phyloP scores from a whole-genome alignment of 2,888 invertebrate species.

The Drosophila kanekoi region DNA sequence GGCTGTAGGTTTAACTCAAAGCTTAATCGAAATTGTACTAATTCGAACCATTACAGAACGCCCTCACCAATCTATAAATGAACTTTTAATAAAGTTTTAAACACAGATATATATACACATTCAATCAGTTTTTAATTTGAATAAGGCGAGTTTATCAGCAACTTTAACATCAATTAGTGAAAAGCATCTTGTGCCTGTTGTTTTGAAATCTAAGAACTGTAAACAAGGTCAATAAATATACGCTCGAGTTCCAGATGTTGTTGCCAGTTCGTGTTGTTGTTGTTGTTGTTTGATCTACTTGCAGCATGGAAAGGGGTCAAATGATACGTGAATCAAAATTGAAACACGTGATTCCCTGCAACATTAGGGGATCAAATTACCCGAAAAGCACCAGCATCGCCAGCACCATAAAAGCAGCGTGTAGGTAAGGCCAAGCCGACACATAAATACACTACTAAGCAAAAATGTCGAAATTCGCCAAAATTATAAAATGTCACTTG shows the following conservation, averaged over 20 bases:
- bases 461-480: too few species aligned
- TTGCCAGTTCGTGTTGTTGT: slow-evolving; percentile 26
- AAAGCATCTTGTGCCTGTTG: slow-evolving; percentile 27
- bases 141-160: slow-evolving; percentile 66
- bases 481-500: too few species aligned
- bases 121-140: slow-evolving; percentile 56
- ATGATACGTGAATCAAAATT: slow-evolving; percentile 65
- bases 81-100: slow-evolving; percentile 4
- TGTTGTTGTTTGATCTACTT: slow-evolving; percentile 24
- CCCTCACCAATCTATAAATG: slow-evolving; percentile 42
- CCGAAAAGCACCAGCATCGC: slow-evolving; percentile 38
- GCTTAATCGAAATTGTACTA: slow-evolving; percentile 10
- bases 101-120: slow-evolving; percentile 23
- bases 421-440: neutral
- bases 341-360: slow-evolving; percentile 71
- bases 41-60: slow-evolving; percentile 41
- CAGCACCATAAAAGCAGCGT: neutral
- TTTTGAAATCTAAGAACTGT: slow-evolving; percentile 70
- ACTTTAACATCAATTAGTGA: slow-evolving; percentile 68
- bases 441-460: slow-evolving; percentile 4
- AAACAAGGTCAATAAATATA: slow-evolving; percentile 66
- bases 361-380: slow-evolving; percentile 76
- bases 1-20: slow-evolving; percentile 30
- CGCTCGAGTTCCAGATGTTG: slow-evolving; percentile 49
- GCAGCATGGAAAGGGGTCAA: slow-evolving; percentile 63